Evolutionary conservation across 2,888 invertebrate genomes (phyloP).

Genomic region (Zygogramma bicolorata): DNA sequence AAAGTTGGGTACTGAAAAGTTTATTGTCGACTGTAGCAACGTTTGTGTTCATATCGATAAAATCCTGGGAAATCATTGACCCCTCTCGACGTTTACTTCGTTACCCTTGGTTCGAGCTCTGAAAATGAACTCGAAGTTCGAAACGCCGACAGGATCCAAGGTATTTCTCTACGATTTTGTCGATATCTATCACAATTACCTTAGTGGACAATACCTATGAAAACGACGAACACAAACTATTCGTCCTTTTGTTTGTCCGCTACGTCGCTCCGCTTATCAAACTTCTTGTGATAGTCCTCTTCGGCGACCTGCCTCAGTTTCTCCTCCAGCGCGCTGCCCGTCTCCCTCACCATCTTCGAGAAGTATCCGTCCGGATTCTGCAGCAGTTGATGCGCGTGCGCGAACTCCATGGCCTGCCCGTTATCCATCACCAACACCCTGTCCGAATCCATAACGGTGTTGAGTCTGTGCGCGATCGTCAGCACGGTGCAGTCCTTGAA

Average conservation of each 20-base stretch:
- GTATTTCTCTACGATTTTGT: too few species aligned
- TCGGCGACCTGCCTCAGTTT: slow-evolving; percentile 42
- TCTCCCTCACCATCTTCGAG: slow-evolving; percentile 62
- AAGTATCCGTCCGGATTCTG: slow-evolving; percentile 58
- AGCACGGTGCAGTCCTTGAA: slow-evolving; percentile 83
- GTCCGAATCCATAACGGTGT: slow-evolving; percentile 89
- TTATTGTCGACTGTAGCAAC: too few species aligned
- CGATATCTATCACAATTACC: neutral
- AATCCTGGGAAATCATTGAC: too few species aligned
- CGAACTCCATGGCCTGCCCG: slow-evolving; percentile 70
- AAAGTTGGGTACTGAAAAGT: too few species aligned
- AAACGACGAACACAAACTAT: neutral
- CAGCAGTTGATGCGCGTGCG: slow-evolving; percentile 66
- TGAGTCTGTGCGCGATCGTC: slow-evolving; percentile 84
- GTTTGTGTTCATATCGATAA: too few species aligned
- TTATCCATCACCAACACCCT: slow-evolving; percentile 74
- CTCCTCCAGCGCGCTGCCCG: slow-evolving; percentile 57
- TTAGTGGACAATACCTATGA: neutral
- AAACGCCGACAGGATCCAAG: too few species aligned
- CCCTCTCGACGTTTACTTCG: too few species aligned
- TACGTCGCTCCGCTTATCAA: neutral
- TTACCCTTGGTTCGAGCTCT: too few species aligned
- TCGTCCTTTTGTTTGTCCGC: neutral
- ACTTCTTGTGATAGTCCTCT: slow-evolving; percentile 49
- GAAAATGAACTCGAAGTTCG: too few species aligned